These are phyloP conservation scores for Strigamia maritima DNA, from an alignment of 2,888 invertebrate genomes.

Conservation along the genomic window DNA sequence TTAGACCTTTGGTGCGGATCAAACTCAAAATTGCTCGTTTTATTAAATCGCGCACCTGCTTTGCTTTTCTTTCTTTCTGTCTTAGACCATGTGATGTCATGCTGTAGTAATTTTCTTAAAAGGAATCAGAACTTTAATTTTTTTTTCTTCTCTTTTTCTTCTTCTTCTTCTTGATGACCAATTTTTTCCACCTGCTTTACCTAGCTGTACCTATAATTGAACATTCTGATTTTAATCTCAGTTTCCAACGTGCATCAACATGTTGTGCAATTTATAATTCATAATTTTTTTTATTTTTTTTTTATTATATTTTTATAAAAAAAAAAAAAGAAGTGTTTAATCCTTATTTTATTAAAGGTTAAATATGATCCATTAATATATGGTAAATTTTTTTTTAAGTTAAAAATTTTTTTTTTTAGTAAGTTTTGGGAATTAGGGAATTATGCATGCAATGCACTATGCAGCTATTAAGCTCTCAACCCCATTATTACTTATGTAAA, in stretches of 20 bases:
- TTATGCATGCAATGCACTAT: neutral
- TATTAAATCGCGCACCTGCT: neutral
- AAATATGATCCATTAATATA: neutral
- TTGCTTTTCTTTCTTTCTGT: neutral
- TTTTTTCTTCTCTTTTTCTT: neutral
- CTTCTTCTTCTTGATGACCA: neutral
- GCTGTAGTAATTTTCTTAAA: no score
- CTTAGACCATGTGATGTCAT: no score
- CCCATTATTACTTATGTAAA: neutral
- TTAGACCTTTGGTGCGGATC: slow-evolving; percentile 17
- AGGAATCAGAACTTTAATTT: no score
- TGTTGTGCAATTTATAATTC: neutral
- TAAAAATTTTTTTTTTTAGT: no score
- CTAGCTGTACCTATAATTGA: neutral
- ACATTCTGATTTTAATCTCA: neutral
- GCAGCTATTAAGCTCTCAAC: neutral
- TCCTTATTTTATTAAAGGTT: no score
- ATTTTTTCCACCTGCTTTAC: neutral
- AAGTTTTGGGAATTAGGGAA: neutral
- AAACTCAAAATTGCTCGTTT: neutral
- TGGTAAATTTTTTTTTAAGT: no score
- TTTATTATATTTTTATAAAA: no score
- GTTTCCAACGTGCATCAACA: neutral
- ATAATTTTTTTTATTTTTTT: neutral
- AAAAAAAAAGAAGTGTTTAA: no score